phyloP scores from a whole-genome alignment of 2,797 vertebrate species.

The Garrulus glandarius region DNA sequence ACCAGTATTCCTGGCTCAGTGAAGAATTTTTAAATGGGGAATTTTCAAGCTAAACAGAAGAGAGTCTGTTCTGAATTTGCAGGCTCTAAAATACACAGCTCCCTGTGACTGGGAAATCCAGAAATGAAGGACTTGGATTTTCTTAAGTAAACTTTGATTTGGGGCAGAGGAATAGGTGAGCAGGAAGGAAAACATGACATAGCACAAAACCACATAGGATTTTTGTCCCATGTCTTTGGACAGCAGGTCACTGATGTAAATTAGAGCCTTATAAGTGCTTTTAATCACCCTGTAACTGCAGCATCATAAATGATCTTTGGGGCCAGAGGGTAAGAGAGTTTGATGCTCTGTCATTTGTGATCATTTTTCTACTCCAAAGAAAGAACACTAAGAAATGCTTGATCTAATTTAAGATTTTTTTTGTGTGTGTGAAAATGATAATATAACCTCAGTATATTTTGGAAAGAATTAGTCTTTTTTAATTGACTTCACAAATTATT shows the following conservation, averaged over 20 bases:
- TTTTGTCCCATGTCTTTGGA: not conserved
- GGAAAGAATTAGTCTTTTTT: not conserved
- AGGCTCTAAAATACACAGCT: conserved; percentile 8
- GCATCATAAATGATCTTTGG: not conserved
- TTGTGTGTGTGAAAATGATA: not conserved
- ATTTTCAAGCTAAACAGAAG: conserved; percentile 51
- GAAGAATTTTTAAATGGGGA: conserved; percentile 28
- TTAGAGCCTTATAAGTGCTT: not conserved
- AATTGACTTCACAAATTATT: not conserved
- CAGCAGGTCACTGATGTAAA: not conserved
- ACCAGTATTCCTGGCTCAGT: conserved; percentile 15
- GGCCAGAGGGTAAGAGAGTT: not conserved
- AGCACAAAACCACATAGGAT: not conserved
- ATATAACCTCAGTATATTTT: not conserved
- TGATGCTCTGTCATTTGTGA: not conserved
- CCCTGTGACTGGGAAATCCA: not conserved
- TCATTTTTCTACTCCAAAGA: not conserved
- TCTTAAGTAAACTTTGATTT: not conserved
- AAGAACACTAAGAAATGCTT: not conserved
- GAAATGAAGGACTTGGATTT: not conserved
- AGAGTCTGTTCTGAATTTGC: conserved; percentile 25
- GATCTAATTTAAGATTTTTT: not conserved
- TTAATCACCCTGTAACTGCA: not conserved
- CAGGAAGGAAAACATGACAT: not conserved
- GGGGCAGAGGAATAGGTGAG: not conserved